These are phyloP conservation scores for Drosophila colorata DNA, from an alignment of 2,888 invertebrate species.

Conservation along the genomic window DNA sequence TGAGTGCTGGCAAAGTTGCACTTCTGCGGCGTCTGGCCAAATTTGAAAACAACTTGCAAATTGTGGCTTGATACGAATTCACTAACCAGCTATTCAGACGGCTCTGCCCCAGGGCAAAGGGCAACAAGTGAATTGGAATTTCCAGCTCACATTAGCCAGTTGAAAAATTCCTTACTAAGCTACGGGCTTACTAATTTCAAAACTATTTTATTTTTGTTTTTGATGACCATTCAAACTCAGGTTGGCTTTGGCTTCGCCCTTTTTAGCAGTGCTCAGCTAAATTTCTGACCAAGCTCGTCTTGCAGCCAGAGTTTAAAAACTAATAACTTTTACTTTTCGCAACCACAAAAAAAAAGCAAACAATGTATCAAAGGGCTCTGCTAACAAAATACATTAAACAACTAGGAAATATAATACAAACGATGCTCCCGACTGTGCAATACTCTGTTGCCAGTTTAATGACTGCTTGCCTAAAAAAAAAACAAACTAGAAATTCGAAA, in stretches of 20 bases:
- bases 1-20: no score
- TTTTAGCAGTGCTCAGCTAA: not conserved
- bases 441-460: no score
- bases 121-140: not conserved
- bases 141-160: not conserved
- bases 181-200: not conserved
- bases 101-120: not conserved
- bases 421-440: no score
- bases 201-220: not conserved
- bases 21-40: not conserved
- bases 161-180: not conserved
- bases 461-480: no score
- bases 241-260: not conserved
- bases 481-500: no score
- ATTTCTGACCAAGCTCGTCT: not conserved
- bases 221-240: not conserved
- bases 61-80: constrained; percentile 12
- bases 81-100: constrained; percentile 4
- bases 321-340: not conserved
- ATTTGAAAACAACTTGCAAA: not conserved
- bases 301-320: not conserved
- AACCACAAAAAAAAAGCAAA: not conserved
- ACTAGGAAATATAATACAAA: no score
- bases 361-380: not conserved
- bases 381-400: not conserved